Percentiles rank a stretch among this genome's conserved stretches.
Evolutionary conservation across 2,113 vertebrate species (phyloP).

Genomic region (Climacteris rufus): DNA sequence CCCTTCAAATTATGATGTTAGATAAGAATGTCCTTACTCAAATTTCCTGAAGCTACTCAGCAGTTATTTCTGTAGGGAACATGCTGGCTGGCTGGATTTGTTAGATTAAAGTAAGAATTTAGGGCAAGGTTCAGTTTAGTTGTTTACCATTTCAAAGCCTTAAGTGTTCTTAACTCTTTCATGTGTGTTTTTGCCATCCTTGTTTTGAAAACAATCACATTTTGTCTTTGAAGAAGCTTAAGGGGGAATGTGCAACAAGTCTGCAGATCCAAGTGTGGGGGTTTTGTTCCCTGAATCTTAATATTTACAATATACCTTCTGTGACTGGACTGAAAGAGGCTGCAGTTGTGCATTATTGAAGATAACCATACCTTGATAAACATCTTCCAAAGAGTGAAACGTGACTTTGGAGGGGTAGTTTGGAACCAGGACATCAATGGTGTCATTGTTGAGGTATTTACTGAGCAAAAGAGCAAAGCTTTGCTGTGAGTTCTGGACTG

Average conservation of each 20-base stretch:
- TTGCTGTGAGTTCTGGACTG: neutral
- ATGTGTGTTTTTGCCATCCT: slow-evolving; percentile 38
- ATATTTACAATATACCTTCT: neutral
- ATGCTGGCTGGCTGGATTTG: slow-evolving; percentile 35
- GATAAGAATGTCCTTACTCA: slow-evolving; percentile 66
- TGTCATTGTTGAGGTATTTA: neutral
- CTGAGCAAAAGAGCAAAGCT: neutral
- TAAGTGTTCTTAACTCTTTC: slow-evolving; percentile 62
- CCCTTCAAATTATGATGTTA: slow-evolving; percentile 55
- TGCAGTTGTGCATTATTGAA: neutral
- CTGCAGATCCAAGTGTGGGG: neutral
- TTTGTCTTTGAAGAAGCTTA: slow-evolving; percentile 42
- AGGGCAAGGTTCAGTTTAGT: slow-evolving; percentile 60
- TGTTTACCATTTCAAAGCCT: slow-evolving; percentile 63
- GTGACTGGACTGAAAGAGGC: neutral
- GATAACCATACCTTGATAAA: neutral
- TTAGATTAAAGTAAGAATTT: slow-evolving; percentile 63
- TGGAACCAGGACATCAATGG: neutral
- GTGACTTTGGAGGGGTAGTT: neutral
- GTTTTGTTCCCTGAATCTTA: neutral
- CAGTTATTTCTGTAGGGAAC: slow-evolving; percentile 59
- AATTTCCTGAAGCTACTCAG: slow-evolving; percentile 67
- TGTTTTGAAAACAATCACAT: slow-evolving; percentile 49
- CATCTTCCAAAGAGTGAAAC: neutral
- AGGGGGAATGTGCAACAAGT: neutral